These are phyloP conservation scores for Nomada ferruginata DNA, from an alignment of 2,888 invertebrate species.

Conservation along the genomic window DNA sequence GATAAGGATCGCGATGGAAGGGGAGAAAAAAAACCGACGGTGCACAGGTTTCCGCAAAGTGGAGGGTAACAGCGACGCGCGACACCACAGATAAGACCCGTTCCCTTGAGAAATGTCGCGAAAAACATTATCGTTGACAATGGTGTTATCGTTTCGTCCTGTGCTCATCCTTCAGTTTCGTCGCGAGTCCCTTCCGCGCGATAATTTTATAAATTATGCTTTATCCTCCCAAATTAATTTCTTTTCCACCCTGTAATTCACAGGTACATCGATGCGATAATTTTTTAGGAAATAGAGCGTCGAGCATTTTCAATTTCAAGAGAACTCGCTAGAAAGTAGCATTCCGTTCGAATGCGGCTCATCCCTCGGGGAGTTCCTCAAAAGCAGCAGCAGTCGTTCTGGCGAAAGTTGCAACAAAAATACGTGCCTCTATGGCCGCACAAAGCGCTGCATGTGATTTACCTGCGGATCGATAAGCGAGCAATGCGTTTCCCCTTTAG, in stretches of 20 bases:
- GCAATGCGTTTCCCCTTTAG: background rate
- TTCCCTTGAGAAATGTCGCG: conserved; percentile 39
- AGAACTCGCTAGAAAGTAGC: background rate
- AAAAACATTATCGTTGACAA: conserved; percentile 33
- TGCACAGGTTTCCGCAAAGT: conserved; percentile 29
- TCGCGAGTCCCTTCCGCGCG: background rate
- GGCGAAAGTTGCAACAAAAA: conserved; percentile 37
- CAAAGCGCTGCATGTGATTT: conserved; percentile 26
- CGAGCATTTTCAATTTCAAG: conserved; percentile 30
- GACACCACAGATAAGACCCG: conserved; percentile 23
- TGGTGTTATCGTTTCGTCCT: conserved; percentile 1
- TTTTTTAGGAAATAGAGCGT: background rate
- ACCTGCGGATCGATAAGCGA: conserved; percentile 23
- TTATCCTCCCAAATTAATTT: too few species aligned
- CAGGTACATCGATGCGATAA: background rate
- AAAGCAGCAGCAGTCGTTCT: conserved; percentile 35
- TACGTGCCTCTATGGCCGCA: conserved; percentile 20
- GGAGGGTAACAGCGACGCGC: conserved; percentile 20
- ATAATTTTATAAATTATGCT: background rate
- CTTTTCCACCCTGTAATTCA: too few species aligned
- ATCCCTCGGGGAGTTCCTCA: conserved; percentile 24
- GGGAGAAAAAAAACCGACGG: background rate
- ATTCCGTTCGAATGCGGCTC: conserved; percentile 30
- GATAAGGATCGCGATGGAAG: conserved; percentile 19
- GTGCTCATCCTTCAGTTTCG: background rate